These are phyloP conservation scores for Eospalax fontanierii DNA, from an alignment of 2,797 vertebrate genomes.

Conservation along the genomic window DNA sequence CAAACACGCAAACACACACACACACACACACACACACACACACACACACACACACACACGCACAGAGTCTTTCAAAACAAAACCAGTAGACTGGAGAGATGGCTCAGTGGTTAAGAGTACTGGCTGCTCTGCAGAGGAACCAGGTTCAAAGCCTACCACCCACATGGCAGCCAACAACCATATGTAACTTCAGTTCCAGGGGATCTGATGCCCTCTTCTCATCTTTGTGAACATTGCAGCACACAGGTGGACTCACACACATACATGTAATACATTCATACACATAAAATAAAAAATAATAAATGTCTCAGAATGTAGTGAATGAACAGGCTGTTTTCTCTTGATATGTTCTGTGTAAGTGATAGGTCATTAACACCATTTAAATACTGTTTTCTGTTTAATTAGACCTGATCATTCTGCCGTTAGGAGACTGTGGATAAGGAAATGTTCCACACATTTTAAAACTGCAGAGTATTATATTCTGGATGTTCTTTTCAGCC, in stretches of 20 bases:
- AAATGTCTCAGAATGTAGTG: not conserved
- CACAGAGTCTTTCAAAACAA: constrained; percentile 4
- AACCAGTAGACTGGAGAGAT: not conserved
- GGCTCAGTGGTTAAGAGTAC: too few species aligned
- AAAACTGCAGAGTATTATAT: not conserved
- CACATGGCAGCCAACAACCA: too few species aligned
- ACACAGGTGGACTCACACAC: too few species aligned
- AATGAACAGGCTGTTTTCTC: not conserved
- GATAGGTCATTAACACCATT: not conserved
- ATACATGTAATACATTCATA: too few species aligned
- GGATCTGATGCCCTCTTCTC: too few species aligned
- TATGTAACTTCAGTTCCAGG: too few species aligned
- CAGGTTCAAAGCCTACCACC: too few species aligned
- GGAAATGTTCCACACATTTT: constrained; percentile 11
- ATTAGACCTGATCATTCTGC: constrained; percentile 1
- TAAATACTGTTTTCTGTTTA: not conserved
- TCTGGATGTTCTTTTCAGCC: not conserved
- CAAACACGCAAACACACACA: not conserved
- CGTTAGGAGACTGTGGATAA: not conserved
- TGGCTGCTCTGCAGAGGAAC: too few species aligned
- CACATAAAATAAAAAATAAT: too few species aligned
- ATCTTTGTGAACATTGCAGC: too few species aligned
- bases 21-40: not conserved
- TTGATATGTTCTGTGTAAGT: not conserved
- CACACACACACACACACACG: too few species aligned